These are phyloP conservation scores for Suncus etruscus DNA, from an alignment of 2,113 vertebrate species.

Conservation along the genomic window DNA sequence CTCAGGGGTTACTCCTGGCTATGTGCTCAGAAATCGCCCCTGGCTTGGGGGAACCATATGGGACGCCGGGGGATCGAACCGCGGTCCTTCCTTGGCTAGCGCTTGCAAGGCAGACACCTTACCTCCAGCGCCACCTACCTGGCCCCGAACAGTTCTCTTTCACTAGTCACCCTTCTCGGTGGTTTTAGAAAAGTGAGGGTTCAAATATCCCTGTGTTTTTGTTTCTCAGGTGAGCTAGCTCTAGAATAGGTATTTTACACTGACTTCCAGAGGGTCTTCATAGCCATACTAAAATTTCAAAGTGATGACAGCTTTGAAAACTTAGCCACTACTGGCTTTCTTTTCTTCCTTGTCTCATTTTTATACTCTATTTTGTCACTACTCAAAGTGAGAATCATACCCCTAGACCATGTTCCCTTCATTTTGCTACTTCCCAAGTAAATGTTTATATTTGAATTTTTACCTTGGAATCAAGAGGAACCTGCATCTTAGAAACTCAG, in stretches of 20 bases:
- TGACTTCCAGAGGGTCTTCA: not conserved
- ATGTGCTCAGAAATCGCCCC: no score
- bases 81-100: no score
- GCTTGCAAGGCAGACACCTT: no score
- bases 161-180: not conserved
- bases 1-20: no score
- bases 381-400: not conserved
- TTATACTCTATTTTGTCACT: not conserved
- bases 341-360: not conserved
- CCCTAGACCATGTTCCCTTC: no score
- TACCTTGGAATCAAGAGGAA: not conserved
- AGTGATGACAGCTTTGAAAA: not conserved
- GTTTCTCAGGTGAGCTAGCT: not conserved
- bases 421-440: no score
- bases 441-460: not conserved
- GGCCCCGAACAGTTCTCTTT: not conserved
- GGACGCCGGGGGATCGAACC: no score
- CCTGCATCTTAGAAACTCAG: not conserved
- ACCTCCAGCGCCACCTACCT: no score
- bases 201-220: not conserved
- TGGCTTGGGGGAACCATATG: no score
- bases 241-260: not conserved
- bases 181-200: not conserved
- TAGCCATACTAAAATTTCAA: not conserved
- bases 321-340: not conserved